phyloP scores from a whole-genome alignment of 1,140 invertebrate genomes.

The Samia ricini region DNA sequence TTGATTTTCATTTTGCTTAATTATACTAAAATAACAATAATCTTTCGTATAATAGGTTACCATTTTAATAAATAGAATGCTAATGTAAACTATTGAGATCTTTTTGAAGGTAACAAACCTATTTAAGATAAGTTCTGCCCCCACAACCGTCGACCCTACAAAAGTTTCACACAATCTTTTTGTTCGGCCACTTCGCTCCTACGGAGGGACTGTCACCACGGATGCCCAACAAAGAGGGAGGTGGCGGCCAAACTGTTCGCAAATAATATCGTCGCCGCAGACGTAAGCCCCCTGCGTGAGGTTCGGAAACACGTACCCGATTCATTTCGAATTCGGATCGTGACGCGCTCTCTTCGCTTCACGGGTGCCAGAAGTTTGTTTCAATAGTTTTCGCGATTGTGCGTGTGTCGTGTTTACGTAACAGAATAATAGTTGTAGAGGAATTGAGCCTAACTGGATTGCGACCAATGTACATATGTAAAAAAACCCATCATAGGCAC shows the following conservation, averaged over 20 bases:
- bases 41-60: too few relatives aligned
- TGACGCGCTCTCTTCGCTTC: constrained; percentile 33
- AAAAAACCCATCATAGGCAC: too few relatives aligned
- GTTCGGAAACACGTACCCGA: constrained; percentile 34
- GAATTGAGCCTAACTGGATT: too few relatives aligned
- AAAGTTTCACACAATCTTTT: constrained; percentile 9
- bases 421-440: not conserved
- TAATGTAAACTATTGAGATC: not conserved
- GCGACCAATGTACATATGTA: too few relatives aligned
- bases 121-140: not conserved
- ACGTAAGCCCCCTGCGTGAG: constrained; percentile 11
- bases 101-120: not conserved
- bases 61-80: too few relatives aligned
- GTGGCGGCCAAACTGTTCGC: constrained; percentile 45
- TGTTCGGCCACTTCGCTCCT: constrained; percentile 12
- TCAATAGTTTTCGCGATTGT: constrained; percentile 30
- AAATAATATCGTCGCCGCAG: constrained; percentile 63
- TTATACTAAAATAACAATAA: too few relatives aligned
- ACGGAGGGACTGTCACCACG: constrained; percentile 14
- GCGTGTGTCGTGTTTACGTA: constrained; percentile 5
- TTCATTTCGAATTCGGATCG: constrained; percentile 56
- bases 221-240: constrained; percentile 52
- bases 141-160: not conserved
- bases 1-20: too few relatives aligned
- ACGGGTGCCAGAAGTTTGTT: constrained; percentile 46